A percentile compares a stretch with the other conserved stretches of the same genome.
These are phyloP conservation scores for Galendromus occidentalis DNA, from an alignment of 1,140 invertebrate genomes.

Conservation along the genomic window DNA sequence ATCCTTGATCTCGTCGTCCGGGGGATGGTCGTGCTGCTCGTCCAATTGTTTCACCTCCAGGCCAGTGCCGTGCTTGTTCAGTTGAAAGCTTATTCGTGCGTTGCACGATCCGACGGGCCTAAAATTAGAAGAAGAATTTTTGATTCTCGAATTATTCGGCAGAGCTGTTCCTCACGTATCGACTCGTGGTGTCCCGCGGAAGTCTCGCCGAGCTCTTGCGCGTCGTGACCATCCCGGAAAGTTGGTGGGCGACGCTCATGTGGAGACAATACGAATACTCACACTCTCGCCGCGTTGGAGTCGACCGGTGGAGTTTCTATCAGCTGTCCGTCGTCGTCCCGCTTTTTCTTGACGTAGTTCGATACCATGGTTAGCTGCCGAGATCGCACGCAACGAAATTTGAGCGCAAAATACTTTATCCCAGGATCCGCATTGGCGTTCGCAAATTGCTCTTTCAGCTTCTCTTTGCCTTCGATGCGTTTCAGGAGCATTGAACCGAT, in stretches of 20 bases:
- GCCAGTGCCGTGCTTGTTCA: neutral
- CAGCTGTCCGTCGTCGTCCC: neutral
- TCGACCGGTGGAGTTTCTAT: neutral
- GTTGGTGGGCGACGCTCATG: no score
- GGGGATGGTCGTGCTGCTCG: neutral
- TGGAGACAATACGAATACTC: no score
- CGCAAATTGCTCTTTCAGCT: slow-evolving; percentile 9
- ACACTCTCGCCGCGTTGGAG: no score
- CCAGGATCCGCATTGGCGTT: slow-evolving; percentile 8
- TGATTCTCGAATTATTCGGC: no score
- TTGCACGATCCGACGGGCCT: neutral
- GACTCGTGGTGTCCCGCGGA: no score
- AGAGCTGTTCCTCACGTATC: no score
- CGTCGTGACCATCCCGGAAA: no score
- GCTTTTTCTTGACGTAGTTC: slow-evolving; percentile 8
- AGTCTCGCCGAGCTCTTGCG: no score
- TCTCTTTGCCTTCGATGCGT: slow-evolving; percentile 3
- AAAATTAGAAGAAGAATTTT: neutral
- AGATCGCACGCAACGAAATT: slow-evolving; percentile 2
- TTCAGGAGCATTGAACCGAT: slow-evolving; percentile 7
- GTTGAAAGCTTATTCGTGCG: neutral
- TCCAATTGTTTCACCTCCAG: slow-evolving; percentile 9
- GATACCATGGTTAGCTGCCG: neutral
- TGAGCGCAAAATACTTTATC: slow-evolving; percentile 4
- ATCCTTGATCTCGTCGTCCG: neutral